These are phyloP conservation scores for Magallana ariakensis DNA, from an alignment of 1,140 invertebrate species.

Conservation along the genomic window DNA sequence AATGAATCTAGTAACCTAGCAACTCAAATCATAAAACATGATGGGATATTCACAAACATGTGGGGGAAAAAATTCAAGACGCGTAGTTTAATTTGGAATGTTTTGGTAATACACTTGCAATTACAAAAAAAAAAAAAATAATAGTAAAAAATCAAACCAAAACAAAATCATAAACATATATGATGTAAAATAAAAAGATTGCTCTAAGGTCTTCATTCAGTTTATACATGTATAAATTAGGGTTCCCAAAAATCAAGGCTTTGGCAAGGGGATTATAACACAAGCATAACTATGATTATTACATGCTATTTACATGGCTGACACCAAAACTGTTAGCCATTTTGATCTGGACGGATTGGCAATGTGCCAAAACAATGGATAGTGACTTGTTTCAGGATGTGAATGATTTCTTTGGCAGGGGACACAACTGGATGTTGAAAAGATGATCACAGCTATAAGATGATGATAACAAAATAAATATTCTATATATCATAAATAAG, in stretches of 20 bases:
- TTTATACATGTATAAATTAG: conserved; percentile 10
- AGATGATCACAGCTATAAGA: conserved; percentile 33
- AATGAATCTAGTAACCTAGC: conserved; percentile 29
- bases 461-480: conserved; percentile 34
- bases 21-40: conserved; percentile 26
- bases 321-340: conserved; percentile 13
- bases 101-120: conserved; percentile 33
- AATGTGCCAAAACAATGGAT: conserved; percentile 20
- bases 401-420: conserved; percentile 9
- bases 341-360: conserved; percentile 35
- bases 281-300: conserved; percentile 33
- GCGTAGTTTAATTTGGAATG: conserved; percentile 1
- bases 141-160: neutral
- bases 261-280: conserved; percentile 30
- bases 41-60: conserved; percentile 23
- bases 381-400: conserved; percentile 10
- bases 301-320: conserved; percentile 17
- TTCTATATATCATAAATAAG: conserved; percentile 24
- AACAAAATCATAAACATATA: neutral
- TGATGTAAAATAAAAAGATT: neutral
- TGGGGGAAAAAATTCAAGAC: neutral
- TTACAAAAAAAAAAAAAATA: neutral
- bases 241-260: conserved; percentile 24
- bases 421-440: conserved; percentile 32
- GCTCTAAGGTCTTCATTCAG: conserved; percentile 3